Percentiles rank a stretch among this genome's conserved stretches.
Conservation (phyloP, 2,797 vertebrate genomes). For the Coregonus ussuriensis region DNA sequence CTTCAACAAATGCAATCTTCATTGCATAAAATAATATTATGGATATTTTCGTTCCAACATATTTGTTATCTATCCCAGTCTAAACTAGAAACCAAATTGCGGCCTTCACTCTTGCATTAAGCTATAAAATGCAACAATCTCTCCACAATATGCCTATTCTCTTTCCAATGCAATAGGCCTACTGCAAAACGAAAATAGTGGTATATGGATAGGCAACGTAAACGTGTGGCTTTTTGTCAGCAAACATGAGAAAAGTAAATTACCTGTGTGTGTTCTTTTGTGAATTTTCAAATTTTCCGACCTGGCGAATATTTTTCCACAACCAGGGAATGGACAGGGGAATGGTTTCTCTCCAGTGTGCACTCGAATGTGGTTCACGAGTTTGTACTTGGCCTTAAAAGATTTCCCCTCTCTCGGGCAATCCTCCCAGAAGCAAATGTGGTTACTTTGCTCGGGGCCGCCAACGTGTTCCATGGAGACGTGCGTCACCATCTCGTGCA, state of each 20-base stretch:
- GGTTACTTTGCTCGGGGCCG: slow-evolving; percentile 96
- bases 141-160: background rate
- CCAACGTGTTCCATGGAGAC: slow-evolving; percentile 99
- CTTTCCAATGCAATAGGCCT: background rate
- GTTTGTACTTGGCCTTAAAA: slow-evolving; percentile 99
- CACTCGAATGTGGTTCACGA: slow-evolving; percentile 97
- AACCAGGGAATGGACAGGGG: slow-evolving; percentile 96
- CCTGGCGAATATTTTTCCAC: slow-evolving; percentile 97
- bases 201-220: background rate
- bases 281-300: slow-evolving; percentile 99
- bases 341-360: slow-evolving; percentile 99
- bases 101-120: background rate
- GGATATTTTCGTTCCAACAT: background rate
- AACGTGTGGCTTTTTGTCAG: background rate
- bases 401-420: slow-evolving; percentile 95
- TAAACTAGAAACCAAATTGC: background rate
- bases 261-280: slow-evolving; percentile 99
- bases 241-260: background rate
- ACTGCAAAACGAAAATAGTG: background rate
- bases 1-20: background rate
- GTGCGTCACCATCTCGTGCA: slow-evolving; percentile 98
- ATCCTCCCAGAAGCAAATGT: slow-evolving; percentile 97
- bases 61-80: too few relatives aligned
- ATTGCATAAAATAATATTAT: background rate
- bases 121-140: background rate